Evolutionary conservation across 2,797 vertebrate species (phyloP), one percentile per base, ranked within the genome.

Genomic region (Microchirus variegatus): DNA sequence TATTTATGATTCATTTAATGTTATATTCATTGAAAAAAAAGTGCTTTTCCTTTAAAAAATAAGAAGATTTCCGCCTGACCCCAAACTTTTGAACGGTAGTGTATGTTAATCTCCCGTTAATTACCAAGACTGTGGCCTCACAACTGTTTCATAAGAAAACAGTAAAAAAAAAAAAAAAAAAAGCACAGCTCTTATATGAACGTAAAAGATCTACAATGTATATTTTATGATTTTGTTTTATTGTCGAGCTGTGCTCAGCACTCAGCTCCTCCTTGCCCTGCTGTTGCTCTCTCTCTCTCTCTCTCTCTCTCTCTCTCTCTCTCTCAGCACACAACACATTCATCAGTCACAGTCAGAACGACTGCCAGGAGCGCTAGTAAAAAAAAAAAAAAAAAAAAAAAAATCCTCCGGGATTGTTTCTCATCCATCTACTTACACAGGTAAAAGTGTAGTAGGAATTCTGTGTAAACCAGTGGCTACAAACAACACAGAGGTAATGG

Each of bases 401-500:
- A 22, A 49, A 15, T 48, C 19, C 12, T 14, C 7, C 46, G 2
- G 8, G 19, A 49, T 49, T 12, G 12, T 3, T 31, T 22, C 13
- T 13, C 19, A 5, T 22, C 13, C 19, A 15, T 13, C 19, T 15
- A 8, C 46, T 19, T 9, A 2, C 46, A 15, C n/a, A 26, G 19
- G 26, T 14, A 2, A 4, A 15, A 26, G 35, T 50, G 8, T 50
- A 31, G 31, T 31, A 31, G 5, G 7, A 50, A 50, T 31, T 35
- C 14, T 31, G 22, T 5, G 26, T 14, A 26, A 50, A 26, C 26
- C 19, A 31, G 19, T 49, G 11, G 15, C 14, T 49, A 49, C 47
- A 77, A 73, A 64, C n/a, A 78, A 5, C 31, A 31, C 31, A 31
- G 31, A 31, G 31, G 31, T 6, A 8, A 31, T 6, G 7, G 31